Conservation (phyloP, 2,113 vertebrate genomes). For the Miniopterus natalensis region DNA sequence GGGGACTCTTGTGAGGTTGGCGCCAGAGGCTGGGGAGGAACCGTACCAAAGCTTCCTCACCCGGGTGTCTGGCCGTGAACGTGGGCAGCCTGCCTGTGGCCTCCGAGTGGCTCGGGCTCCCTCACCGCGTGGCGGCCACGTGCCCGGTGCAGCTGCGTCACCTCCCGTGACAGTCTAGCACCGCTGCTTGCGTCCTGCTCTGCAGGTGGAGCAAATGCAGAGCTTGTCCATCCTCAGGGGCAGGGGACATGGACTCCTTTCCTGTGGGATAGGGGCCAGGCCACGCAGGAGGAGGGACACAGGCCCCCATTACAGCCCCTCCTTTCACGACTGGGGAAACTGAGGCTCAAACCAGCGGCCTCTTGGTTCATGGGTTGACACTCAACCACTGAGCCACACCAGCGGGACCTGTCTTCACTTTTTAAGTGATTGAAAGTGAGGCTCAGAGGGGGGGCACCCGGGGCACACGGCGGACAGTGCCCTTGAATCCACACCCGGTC, state of each 20-base stretch:
- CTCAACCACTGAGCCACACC: too few relatives aligned
- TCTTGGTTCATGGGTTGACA: too few relatives aligned
- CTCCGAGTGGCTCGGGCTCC: background rate
- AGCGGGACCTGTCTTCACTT: too few relatives aligned
- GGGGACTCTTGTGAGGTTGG: background rate
- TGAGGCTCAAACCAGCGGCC: too few relatives aligned
- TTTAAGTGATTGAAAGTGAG: too few relatives aligned
- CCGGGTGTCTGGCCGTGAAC: rapidly evolving
- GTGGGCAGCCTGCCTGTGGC: background rate
- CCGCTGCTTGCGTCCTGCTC: background rate
- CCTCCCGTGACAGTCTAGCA: rapidly evolving
- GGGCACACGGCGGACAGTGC: too few relatives aligned
- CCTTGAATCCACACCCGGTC: too few relatives aligned
- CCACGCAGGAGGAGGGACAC: background rate
- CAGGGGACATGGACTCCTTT: background rate
- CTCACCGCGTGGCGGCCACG: rapidly evolving
- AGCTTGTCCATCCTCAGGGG: background rate
- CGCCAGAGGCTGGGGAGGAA: rapidly evolving
- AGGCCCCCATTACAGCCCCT: background rate
- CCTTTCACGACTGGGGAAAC: too few relatives aligned
- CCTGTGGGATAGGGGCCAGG: background rate
- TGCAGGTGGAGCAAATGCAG: background rate
- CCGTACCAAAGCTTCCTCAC: rapidly evolving
- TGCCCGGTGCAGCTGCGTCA: too few relatives aligned
- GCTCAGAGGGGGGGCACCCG: too few relatives aligned